Evolutionary conservation across 2,113 vertebrate genomes (phyloP), one percentile per base, ranked within the genome.

Genomic region (Rhabdornis inornatus): DNA sequence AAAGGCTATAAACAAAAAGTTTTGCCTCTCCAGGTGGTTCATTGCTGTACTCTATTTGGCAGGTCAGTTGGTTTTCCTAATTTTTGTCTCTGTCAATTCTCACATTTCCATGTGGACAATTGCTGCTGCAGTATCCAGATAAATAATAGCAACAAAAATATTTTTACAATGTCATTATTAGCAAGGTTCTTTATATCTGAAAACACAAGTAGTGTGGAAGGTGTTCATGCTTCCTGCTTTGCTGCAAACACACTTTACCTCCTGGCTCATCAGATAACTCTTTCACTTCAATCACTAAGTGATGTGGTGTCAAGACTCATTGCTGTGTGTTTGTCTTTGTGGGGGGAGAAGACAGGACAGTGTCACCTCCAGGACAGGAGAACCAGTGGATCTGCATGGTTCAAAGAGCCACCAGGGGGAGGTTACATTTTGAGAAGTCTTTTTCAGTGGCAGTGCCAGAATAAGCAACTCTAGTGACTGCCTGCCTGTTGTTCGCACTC

Each of bases 101-200:
- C 31, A 53, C 5, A 5, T 57, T 59, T 76, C 3, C 0, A 0
- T 49, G 37, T 66, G 42, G 57, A 55, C 25, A 72, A 47, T 23
- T 45, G 18, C n/a, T 91, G 50, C 61, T 63, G 7, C 4, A 10
- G 15, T 61, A 74, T 49, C 40, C 39, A 81, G 31, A 64, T 50
- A 75, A 75, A 60, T 28, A 39, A 44, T 5, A 74, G 42, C 12
- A 50, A 57, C 28, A 56, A n/a, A 49, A 45, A 21, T 19, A 10
- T 3, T 57, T 78, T 79, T 18, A 33, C 1, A 1, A 9, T 77
- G 19, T 61, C 8, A 4, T 56, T 56, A 25, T 60, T 78, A 28
- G 20, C 19, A 60, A 31, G 5, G 8, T 20, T 63, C 33, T 69
- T 81, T 56, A 13, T 60, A 7, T 30, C n/a, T 81, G 30, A 52